phyloP scores from a whole-genome alignment of 2,888 invertebrate genomes.

The Elysia crispata region DNA sequence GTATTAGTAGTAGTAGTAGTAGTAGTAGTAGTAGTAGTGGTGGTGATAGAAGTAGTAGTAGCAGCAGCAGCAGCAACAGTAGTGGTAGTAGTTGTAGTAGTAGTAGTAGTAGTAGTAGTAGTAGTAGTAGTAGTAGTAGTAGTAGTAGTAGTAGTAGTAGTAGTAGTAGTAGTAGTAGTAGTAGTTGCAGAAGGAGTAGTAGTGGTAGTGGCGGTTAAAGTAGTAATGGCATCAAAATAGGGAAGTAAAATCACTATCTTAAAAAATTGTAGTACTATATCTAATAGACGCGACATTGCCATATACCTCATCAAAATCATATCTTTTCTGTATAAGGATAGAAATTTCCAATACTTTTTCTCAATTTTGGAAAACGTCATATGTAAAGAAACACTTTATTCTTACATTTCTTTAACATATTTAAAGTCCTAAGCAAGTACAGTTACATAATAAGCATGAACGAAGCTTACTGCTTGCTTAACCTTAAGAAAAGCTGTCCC shows the following conservation, averaged over 20 bases:
- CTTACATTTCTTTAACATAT: too few relatives aligned
- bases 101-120: neutral
- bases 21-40: slow-evolving; percentile 28
- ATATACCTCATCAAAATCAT: too few relatives aligned
- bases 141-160: slow-evolving; percentile 30
- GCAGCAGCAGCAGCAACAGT: neutral
- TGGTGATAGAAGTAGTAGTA: slow-evolving; percentile 13
- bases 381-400: too few relatives aligned
- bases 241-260: neutral
- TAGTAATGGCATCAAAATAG: neutral
- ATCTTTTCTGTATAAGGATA: too few relatives aligned
- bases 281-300: neutral
- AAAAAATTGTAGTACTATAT: neutral
- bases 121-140: neutral
- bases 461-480: too few relatives aligned
- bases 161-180: slow-evolving; percentile 33
- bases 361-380: too few relatives aligned
- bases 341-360: too few relatives aligned
- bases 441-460: too few relatives aligned
- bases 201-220: neutral
- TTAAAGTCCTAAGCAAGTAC: too few relatives aligned
- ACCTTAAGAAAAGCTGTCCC: too few relatives aligned
- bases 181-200: slow-evolving; percentile 22
- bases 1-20: neutral
- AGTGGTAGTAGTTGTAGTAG: neutral